These are phyloP conservation scores for Girardinichthys multiradiatus DNA, from an alignment of 2,113 vertebrate genomes.

Conservation along the genomic window DNA sequence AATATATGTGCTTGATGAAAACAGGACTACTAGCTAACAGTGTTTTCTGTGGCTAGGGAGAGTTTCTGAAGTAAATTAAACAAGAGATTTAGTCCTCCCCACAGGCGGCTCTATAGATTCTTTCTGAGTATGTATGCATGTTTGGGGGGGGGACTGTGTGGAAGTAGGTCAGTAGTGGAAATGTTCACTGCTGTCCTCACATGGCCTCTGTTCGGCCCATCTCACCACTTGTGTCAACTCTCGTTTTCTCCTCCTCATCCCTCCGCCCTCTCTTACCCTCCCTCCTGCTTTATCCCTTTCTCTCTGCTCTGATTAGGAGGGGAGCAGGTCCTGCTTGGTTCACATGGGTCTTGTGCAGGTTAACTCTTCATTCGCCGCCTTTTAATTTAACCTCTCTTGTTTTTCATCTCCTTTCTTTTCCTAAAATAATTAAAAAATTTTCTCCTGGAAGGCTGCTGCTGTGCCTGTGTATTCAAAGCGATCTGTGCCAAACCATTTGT, in stretches of 20 bases:
- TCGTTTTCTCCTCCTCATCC: constrained; percentile 52
- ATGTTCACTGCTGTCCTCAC: constrained; percentile 53
- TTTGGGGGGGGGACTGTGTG: background rate
- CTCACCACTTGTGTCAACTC: constrained; percentile 56
- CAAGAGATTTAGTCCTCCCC: constrained; percentile 18
- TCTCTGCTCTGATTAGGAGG: constrained; percentile 50
- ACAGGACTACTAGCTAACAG: background rate
- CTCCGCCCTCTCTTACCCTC: constrained; percentile 9
- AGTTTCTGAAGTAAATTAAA: constrained; percentile 18
- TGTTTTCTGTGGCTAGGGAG: background rate
- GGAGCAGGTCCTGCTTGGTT: constrained; percentile 55
- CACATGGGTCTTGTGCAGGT: constrained; percentile 46
- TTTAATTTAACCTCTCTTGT: background rate
- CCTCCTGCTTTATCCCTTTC: constrained; percentile 29
- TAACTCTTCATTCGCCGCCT: constrained; percentile 49
- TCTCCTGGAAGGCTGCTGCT: constrained; percentile 7
- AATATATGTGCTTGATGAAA: background rate
- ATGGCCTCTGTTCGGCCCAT: constrained; percentile 49
- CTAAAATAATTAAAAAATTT: background rate
- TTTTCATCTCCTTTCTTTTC: background rate
- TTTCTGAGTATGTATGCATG: constrained; percentile 20
- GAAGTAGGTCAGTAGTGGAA: constrained; percentile 73
- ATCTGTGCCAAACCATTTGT: constrained; percentile 31
- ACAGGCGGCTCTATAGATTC: constrained; percentile 24
- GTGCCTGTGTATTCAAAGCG: constrained; percentile 20